Percentiles rank a stretch among this genome's conserved stretches.
phyloP scores from a whole-genome alignment of 2,797 vertebrate genomes.

The Arctocebus calabarensis region DNA sequence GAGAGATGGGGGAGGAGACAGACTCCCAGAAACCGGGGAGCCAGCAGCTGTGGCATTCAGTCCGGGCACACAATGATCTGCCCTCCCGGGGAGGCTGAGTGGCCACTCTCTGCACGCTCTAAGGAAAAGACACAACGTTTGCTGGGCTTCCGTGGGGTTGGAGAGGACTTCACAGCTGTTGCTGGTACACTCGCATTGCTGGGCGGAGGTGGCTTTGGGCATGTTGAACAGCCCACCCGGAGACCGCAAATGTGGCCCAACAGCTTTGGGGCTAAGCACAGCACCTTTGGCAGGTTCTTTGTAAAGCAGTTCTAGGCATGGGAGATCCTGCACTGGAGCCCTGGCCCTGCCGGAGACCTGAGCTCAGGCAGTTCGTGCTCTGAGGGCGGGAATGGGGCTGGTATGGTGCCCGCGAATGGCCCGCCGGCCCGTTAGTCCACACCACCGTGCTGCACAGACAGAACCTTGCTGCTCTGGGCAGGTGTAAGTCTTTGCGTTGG shows the following conservation, averaged over 20 bases:
- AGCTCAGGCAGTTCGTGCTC: accelerated
- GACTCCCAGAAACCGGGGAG: no score
- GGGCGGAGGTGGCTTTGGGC: accelerated
- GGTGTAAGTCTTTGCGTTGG: no score
- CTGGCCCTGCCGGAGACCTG: neutral
- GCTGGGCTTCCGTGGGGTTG: neutral
- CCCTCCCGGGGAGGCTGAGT: neutral
- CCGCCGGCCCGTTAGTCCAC: no score
- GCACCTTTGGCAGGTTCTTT: neutral
- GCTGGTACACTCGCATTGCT: neutral
- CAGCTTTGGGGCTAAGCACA: neutral
- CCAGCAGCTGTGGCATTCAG: no score
- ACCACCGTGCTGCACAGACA: no score
- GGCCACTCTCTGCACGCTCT: neutral
- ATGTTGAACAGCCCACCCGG: neutral
- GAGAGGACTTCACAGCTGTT: no score
- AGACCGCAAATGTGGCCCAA: neutral
- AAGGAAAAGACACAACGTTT: accelerated
- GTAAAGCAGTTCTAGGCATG: accelerated
- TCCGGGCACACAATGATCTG: no score
- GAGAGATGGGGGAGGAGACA: no score
- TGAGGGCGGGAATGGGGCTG: neutral
- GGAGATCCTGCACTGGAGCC: accelerated
- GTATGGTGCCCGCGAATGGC: neutral
- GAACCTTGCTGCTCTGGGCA: neutral